phyloP scores from a whole-genome alignment of 2,797 vertebrate species.

The Peromyscus melanophrys region DNA sequence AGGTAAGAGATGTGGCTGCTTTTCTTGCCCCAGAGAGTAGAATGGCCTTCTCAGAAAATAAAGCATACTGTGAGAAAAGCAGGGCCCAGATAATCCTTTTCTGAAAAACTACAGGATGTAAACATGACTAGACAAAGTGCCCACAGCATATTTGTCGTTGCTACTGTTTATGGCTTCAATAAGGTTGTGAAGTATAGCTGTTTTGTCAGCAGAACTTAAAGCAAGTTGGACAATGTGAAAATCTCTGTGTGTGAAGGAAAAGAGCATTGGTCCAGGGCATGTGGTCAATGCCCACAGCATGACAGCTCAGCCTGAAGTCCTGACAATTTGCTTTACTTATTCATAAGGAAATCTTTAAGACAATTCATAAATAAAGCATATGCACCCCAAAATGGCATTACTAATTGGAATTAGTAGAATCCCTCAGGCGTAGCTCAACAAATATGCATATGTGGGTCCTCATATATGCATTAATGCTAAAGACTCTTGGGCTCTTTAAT shows the following conservation, averaged over 20 bases:
- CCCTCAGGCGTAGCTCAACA: neutral
- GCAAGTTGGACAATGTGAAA: neutral
- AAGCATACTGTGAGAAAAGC: neutral
- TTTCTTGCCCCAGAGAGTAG: neutral
- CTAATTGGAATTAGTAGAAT: constrained; percentile 21
- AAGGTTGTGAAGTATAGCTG: constrained; percentile 41
- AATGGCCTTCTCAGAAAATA: constrained; percentile 15
- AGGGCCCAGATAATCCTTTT: neutral
- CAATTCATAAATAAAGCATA: neutral
- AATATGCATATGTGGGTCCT: neutral
- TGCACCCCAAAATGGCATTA: neutral
- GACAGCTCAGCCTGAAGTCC: neutral
- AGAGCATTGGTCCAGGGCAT: neutral
- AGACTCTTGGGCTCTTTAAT: neutral
- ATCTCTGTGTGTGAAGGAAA: neutral
- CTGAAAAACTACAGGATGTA: neutral
- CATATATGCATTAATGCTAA: neutral
- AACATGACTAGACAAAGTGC: constrained; percentile 54
- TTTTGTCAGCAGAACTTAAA: constrained; percentile 60
- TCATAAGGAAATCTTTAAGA: constrained; percentile 4
- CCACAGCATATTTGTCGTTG: neutral
- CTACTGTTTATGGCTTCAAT: constrained; percentile 35
- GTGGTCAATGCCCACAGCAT: neutral
- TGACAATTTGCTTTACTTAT: neutral
- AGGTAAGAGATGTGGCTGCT: neutral